Conservation (phyloP, 35 echinoderm and acorn worm genomes). For the Heliocidaris tuberculata region DNA sequence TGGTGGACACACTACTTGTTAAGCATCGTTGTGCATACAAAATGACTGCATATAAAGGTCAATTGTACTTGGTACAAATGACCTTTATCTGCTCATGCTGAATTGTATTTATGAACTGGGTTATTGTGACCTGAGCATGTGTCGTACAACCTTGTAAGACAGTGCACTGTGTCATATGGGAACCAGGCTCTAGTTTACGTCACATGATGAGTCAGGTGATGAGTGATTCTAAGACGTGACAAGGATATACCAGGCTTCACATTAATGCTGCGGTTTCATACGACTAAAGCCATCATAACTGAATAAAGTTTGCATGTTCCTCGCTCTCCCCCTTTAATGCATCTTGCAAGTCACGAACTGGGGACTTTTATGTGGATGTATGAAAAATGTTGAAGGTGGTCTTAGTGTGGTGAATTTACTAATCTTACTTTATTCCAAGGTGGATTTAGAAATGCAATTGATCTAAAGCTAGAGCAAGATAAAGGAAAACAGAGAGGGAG, state of each 20-base stretch:
- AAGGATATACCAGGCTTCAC: conserved; percentile 2
- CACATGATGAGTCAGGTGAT: not conserved
- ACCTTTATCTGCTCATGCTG: too few relatives aligned
- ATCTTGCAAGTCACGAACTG: not conserved
- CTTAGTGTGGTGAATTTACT: not conserved
- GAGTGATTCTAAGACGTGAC: not conserved
- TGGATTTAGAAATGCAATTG: conserved; percentile 1
- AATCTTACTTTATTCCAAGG: not conserved
- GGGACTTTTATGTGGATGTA: not conserved
- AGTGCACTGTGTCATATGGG: not conserved
- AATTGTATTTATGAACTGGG: too few relatives aligned
- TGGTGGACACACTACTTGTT: too few relatives aligned
- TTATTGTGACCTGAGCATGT: too few relatives aligned
- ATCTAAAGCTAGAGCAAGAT: not conserved
- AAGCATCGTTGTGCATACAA: too few relatives aligned
- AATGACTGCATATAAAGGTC: too few relatives aligned
- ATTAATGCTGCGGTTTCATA: not conserved
- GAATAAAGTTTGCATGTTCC: not conserved
- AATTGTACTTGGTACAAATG: too few relatives aligned
- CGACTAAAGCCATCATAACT: not conserved
- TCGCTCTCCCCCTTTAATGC: not conserved
- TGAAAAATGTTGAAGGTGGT: not conserved
- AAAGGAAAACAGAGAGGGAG: not conserved
- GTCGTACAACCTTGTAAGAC: too few relatives aligned
- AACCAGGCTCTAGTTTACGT: not conserved